Percentiles rank a stretch among this genome's conserved stretches.
Conservation (phyloP, 2,797 vertebrate genomes). For the Aphelocoma californica region DNA sequence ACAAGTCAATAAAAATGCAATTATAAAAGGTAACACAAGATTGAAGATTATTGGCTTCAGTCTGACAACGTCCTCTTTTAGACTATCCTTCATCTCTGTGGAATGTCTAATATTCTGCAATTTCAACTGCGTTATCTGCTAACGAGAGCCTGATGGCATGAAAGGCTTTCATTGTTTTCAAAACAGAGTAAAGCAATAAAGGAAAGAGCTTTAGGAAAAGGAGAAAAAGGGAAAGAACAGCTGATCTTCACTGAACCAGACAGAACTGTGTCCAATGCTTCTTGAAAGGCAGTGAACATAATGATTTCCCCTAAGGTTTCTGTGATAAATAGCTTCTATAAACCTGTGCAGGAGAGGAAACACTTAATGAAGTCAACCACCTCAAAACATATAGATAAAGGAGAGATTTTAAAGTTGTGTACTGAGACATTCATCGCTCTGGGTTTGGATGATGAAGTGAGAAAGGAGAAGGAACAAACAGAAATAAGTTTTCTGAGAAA, state of each 20-base stretch:
- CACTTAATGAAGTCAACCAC: constrained; percentile 43
- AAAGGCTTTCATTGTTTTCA: constrained; percentile 34
- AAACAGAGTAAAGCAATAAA: constrained; percentile 32
- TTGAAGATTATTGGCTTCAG: constrained; percentile 3
- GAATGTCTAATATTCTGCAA: constrained; percentile 41
- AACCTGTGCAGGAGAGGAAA: constrained; percentile 10
- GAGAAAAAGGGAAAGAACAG: constrained; percentile 19
- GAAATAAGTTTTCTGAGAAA: neutral
- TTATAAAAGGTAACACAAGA: constrained; percentile 55
- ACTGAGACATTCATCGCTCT: neutral
- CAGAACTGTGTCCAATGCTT: neutral
- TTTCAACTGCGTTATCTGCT: constrained; percentile 44
- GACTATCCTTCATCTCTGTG: neutral
- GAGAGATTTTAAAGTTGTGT: neutral
- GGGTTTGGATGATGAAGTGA: neutral
- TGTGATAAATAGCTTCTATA: constrained; percentile 48
- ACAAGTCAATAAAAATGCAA: constrained; percentile 58
- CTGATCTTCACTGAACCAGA: constrained; percentile 57
- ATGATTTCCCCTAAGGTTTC: constrained; percentile 41
- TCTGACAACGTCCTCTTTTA: constrained; percentile 25
- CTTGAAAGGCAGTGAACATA: constrained; percentile 5
- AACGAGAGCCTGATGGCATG: constrained; percentile 12
- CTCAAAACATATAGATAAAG: constrained; percentile 19
- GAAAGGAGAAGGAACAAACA: neutral
- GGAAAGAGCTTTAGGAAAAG: constrained; percentile 44